Evolutionary conservation across 2,113 vertebrate species (phyloP).

Genomic region (Grus americana): DNA sequence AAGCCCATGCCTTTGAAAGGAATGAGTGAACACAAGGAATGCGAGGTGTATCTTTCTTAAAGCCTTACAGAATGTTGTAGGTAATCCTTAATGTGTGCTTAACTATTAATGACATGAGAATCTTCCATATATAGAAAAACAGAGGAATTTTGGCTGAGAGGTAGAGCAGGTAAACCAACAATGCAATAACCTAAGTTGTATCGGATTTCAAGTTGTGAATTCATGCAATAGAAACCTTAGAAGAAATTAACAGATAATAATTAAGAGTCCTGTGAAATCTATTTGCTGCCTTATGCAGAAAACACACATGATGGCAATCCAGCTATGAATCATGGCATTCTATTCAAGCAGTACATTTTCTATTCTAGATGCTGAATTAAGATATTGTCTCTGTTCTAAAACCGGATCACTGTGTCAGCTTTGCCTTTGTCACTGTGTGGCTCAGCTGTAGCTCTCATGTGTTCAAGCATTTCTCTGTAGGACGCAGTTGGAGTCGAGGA

Average conservation of each 20-base stretch:
- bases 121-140: not conserved
- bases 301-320: not conserved
- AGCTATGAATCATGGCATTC: not conserved
- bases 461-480: constrained; percentile 40
- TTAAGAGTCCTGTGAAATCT: not conserved
- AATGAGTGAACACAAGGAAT: not conserved
- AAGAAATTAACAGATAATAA: not conserved
- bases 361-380: constrained; percentile 30
- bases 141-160: not conserved
- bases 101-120: not conserved
- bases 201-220: not conserved
- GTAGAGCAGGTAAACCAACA: not conserved
- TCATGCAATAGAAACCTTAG: not conserved
- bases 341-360: not conserved
- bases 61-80: not conserved
- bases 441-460: constrained; percentile 53
- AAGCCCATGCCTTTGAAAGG: not conserved
- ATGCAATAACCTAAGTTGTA: not conserved
- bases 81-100: not conserved
- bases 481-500: constrained; percentile 46
- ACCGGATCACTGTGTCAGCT: constrained; percentile 36
- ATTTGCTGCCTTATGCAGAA: not conserved
- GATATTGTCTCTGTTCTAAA: constrained; percentile 44
- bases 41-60: not conserved
- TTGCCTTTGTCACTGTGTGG: constrained; percentile 4